Evolutionary conservation across 2,797 vertebrate genomes (phyloP).

Genomic region (Meriones psammophilus): DNA sequence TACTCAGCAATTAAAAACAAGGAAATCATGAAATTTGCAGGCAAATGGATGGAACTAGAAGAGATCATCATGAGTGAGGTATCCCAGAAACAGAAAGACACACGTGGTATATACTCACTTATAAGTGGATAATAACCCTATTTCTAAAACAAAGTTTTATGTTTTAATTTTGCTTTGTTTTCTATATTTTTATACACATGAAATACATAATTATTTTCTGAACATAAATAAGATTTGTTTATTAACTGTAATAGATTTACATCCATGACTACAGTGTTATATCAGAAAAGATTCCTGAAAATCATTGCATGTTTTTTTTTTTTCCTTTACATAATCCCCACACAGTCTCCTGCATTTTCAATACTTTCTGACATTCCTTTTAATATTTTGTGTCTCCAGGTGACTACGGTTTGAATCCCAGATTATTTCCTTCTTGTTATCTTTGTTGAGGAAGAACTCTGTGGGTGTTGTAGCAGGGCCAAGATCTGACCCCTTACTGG

Average conservation of each 20-base stretch:
- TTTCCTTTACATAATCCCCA: slow-evolving; percentile 18
- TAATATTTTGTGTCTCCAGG: background rate
- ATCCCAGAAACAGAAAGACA: no score
- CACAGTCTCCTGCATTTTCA: background rate
- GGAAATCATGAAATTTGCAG: no score
- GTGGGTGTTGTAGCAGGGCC: background rate
- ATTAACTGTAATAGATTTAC: background rate
- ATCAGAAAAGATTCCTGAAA: slow-evolving; percentile 18
- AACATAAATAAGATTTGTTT: background rate
- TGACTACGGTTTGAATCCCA: background rate
- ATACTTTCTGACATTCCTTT: background rate
- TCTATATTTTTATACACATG: slow-evolving; percentile 20
- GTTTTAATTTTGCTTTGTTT: background rate
- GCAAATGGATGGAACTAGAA: no score
- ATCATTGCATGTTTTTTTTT: background rate
- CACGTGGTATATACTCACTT: no score
- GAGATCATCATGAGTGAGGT: no score
- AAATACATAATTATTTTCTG: slow-evolving; percentile 27
- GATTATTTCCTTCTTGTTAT: background rate
- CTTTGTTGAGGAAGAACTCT: background rate
- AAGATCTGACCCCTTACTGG: background rate
- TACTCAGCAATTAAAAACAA: no score
- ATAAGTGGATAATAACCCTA: background rate
- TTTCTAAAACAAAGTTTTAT: background rate
- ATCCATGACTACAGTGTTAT: background rate